Base-by-base conservation (phyloP, 2,113 vertebrate species). In the Dipodomys merriami region DNA sequence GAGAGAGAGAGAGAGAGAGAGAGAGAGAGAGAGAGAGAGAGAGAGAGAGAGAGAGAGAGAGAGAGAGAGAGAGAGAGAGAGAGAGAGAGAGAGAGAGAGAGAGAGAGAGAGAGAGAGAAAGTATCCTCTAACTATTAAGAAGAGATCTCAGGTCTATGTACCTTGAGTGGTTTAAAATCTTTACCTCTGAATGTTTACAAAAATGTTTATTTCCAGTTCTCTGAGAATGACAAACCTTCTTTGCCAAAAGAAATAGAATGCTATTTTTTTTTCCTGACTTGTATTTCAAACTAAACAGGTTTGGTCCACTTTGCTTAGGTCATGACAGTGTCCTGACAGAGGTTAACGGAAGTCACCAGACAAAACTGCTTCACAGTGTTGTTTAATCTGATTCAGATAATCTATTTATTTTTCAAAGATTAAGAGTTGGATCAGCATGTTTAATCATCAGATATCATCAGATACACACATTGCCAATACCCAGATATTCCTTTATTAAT, bases 141-240 rank as follows among this genome's bases (percentile, higher is more conserved):
- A 91, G 44, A 60, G 11, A 60, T 62, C 9, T 57, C 16, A 76
- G 4, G 10, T 11, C 20, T 69, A 15, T 39, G 12, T 5, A 77
- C 39, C 44, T 83, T 72, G 69, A 91, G 92, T 93, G 72, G 62
- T 68, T 71, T 78, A 16, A 84, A 57, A 89, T 30, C 84, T 78
- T 90, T 91, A 53, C 85, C 46, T 88, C 80, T 83, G 57, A 97
- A 96, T 86, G 85, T 60, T 93, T 91, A 94, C 19, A 95, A 90
- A 97, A 73, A 57, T 57, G 49, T 81, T 64, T 93, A 88, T 96
- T 97, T 96, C 81, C 81, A 64, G 69, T 73, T 91, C 91, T 96
- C 89, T 95, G 78, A 96, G 91, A 96, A 96, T 73, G 90, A 91
- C 69, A 95, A 89, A 94, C 93, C 97, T 97, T 95, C 71, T 97